phyloP scores from a whole-genome alignment of 2,888 invertebrate genomes.

The Phasia obesa region DNA sequence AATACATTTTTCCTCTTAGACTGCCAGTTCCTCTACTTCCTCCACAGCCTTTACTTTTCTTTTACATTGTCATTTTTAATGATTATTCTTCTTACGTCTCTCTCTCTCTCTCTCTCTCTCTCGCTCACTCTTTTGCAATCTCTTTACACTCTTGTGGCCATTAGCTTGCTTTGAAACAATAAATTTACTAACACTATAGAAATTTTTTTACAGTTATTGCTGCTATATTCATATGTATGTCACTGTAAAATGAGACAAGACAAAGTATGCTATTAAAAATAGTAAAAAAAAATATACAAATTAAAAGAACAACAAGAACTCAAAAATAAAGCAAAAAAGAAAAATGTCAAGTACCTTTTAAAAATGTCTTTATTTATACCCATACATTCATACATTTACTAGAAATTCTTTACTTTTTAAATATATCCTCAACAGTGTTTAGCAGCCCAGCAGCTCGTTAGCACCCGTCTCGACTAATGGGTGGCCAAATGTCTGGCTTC shows the following conservation, averaged over 20 bases:
- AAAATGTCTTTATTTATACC: conserved; percentile 52
- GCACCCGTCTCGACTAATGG: too few relatives aligned
- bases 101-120: neutral
- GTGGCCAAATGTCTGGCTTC: too few relatives aligned
- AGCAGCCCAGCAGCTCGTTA: neutral
- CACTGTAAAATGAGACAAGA: conserved; percentile 53
- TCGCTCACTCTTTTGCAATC: neutral
- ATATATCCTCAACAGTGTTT: neutral
- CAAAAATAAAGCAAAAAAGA: neutral
- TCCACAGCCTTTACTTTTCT: neutral
- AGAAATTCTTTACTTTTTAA: conserved; percentile 3
- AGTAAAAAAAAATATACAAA: conserved; percentile 29
- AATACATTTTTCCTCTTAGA: conserved; percentile 34
- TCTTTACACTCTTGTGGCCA: conserved; percentile 16
- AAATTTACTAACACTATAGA: conserved; percentile 47
- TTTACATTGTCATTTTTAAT: conserved; percentile 19
- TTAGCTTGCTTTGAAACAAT: conserved; percentile 37
- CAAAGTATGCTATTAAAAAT: conserved; percentile 51
- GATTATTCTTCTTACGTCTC: neutral
- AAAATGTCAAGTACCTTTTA: conserved; percentile 71
- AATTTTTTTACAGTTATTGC: conserved; percentile 40
- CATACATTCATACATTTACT: conserved; percentile 61
- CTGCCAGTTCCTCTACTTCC: conserved; percentile 17
- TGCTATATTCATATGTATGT: conserved; percentile 38
- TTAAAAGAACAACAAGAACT: conserved; percentile 42